Evolutionary conservation across 2,113 vertebrate genomes (phyloP).

Genomic region (Gadus macrocephalus): DNA sequence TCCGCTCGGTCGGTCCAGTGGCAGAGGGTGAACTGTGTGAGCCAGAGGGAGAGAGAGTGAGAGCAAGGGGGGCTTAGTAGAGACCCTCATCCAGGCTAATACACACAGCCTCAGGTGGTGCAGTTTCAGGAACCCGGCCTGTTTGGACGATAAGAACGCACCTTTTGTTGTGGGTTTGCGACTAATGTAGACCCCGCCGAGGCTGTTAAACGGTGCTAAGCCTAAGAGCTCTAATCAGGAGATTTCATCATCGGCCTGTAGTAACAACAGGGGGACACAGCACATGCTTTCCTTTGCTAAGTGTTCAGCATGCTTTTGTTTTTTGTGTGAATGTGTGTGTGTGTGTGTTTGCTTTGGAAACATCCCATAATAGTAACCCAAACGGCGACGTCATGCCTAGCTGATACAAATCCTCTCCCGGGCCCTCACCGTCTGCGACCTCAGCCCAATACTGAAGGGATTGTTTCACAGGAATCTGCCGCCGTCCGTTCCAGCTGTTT

Average conservation of each 20-base stretch:
- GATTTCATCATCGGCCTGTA: slow-evolving; percentile 40
- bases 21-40: slow-evolving; percentile 35
- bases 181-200: slow-evolving; percentile 51
- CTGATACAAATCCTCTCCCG: slow-evolving; percentile 36
- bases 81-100: slow-evolving; percentile 57
- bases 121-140: slow-evolving; percentile 63
- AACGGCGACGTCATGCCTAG: slow-evolving; percentile 13
- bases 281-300: neutral
- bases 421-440: slow-evolving; percentile 54
- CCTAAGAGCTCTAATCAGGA: slow-evolving; percentile 47
- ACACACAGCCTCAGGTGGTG: slow-evolving; percentile 58
- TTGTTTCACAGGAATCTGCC: slow-evolving; percentile 46
- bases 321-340: neutral
- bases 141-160: slow-evolving; percentile 61
- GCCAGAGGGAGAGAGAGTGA: slow-evolving; percentile 24
- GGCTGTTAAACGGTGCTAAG: slow-evolving; percentile 50
- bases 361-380: slow-evolving; percentile 7
- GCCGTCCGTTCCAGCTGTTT: slow-evolving; percentile 50
- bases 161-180: slow-evolving; percentile 44
- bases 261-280: neutral
- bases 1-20: slow-evolving; percentile 37
- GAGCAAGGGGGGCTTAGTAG: slow-evolving; percentile 55
- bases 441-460: slow-evolving; percentile 42
- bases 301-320: slow-evolving; percentile 14
- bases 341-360: slow-evolving; percentile 10